Evolutionary conservation across 1,140 invertebrate species (phyloP), one percentile per base, ranked within the genome.

Genomic region (Drosophila prosaltans): DNA sequence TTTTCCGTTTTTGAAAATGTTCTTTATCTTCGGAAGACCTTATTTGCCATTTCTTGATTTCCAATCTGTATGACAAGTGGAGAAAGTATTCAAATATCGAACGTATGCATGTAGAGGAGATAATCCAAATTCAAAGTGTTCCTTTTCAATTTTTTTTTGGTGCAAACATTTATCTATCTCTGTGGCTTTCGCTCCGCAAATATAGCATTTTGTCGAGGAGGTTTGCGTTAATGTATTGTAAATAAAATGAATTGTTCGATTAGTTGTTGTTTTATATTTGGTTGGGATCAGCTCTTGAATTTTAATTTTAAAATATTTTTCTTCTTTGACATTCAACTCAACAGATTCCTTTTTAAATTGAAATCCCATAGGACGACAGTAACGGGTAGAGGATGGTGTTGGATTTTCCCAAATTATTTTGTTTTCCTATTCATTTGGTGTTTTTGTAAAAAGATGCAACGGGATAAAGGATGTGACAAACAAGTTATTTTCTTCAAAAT

Each of bases 401-500:
- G 16, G 16, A 16, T 16, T 16, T 16, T 16, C 16, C 16, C 16
- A 16, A 16, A 16, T 16, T 16, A 16, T 16, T 16, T 16, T 16
- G 16, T 16, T 16, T 16, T 16, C 16, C 16, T 16, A 45, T 16
- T 26, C 2, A 0, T 28, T 9, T 54, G 21, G 0, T 26, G 4
- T 54, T 6, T 65, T 11, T 54, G 10, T 7, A 65, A 48, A 21
- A 48, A 65, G 48, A 41, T 65, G 48, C 24, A 54, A 16, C 9
- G 62, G 62, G 40, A 65, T 48, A 65, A 54, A 65, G 36, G 36
- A 65, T 39, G 63, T 65, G 24, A 55, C 32, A 57, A 57, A 65
- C 16, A 65, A 55, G 36, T 3, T 30, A 65, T 39, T 55, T 51
- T 65, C 48, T 55, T 65, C 21, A 16, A 16, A 16, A 16, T 16